Percentiles rank a stretch among this genome's conserved stretches.
These are phyloP conservation scores for Macropus fuliginosus DNA, from an alignment of 2,797 vertebrate genomes.

Conservation along the genomic window DNA sequence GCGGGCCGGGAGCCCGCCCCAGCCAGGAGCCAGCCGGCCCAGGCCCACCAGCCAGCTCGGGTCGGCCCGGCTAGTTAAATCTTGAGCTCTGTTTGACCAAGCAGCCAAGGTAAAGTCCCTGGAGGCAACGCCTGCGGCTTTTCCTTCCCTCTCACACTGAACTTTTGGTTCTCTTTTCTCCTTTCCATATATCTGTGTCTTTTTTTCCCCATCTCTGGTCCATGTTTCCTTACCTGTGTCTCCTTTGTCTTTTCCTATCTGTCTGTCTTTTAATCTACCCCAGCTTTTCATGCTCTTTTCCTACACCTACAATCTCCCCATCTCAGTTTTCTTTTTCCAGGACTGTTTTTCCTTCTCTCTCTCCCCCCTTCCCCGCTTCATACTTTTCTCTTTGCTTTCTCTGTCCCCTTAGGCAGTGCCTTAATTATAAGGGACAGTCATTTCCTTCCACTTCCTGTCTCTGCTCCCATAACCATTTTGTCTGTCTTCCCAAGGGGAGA, in stretches of 20 bases:
- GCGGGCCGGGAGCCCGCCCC: conserved; percentile 75
- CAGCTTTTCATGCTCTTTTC: conserved; percentile 9
- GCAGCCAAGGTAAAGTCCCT: conserved; percentile 82
- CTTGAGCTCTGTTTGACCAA: conserved; percentile 83
- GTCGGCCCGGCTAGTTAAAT: conserved; percentile 81
- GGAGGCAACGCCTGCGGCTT: conserved; percentile 79
- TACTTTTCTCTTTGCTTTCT: background rate
- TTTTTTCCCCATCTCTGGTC: conserved; percentile 32
- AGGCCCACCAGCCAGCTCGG: conserved; percentile 80
- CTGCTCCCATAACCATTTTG: conserved; percentile 63
- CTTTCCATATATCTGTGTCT: conserved; percentile 26
- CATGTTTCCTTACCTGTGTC: background rate
- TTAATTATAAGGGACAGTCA: conserved; percentile 57
- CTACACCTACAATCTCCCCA: background rate
- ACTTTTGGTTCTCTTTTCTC: conserved; percentile 67
- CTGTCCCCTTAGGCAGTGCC: conserved; percentile 56
- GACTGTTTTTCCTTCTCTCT: conserved; percentile 33
- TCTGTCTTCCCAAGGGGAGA: conserved; percentile 68
- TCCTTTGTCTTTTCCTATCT: background rate
- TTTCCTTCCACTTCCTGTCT: conserved; percentile 63
- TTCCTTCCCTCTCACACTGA: conserved; percentile 73
- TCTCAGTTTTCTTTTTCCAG: conserved; percentile 8
- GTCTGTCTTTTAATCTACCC: conserved; percentile 21
- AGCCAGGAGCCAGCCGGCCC: conserved; percentile 82
- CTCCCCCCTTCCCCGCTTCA: background rate